Evolutionary conservation across 2,888 invertebrate genomes (phyloP).

Genomic region (Latheticus oryzae): DNA sequence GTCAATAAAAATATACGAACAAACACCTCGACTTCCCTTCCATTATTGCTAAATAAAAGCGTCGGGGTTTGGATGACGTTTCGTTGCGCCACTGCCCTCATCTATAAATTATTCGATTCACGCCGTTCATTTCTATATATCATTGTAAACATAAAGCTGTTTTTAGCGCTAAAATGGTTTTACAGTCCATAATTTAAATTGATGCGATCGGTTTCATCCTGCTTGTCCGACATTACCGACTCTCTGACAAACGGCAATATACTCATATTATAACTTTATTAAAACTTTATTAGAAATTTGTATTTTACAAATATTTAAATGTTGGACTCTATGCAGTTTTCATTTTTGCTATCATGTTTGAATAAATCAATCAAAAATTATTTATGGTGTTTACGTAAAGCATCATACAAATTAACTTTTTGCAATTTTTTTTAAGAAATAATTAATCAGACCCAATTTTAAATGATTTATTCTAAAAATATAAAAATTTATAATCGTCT

Average conservation of each 20-base stretch:
- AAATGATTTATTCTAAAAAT: no score
- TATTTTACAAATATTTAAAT: no score
- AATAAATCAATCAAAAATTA: no score
- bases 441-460: no score
- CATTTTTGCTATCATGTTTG: no score
- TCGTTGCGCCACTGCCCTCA: slow-evolving; percentile 22
- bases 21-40: slow-evolving; percentile 35
- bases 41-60: slow-evolving; percentile 36
- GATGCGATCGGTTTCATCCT: slow-evolving; percentile 44
- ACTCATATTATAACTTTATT: slow-evolving; percentile 22
- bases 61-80: slow-evolving; percentile 30
- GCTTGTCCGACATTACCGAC: slow-evolving; percentile 39
- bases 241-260: slow-evolving; percentile 38
- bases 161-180: slow-evolving; percentile 44
- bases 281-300: slow-evolving; percentile 10
- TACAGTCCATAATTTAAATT: slow-evolving; percentile 44
- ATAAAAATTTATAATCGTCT: no score
- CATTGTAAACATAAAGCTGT: slow-evolving; percentile 43
- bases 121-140: slow-evolving; percentile 39
- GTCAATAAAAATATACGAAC: slow-evolving; percentile 35
- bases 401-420: no score
- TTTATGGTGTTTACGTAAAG: no score
- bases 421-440: no score
- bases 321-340: no score
- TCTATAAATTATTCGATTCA: slow-evolving; percentile 34